Evolutionary conservation across 1,140 invertebrate species (phyloP).

Genomic region (Helicoverpa armigera): DNA sequence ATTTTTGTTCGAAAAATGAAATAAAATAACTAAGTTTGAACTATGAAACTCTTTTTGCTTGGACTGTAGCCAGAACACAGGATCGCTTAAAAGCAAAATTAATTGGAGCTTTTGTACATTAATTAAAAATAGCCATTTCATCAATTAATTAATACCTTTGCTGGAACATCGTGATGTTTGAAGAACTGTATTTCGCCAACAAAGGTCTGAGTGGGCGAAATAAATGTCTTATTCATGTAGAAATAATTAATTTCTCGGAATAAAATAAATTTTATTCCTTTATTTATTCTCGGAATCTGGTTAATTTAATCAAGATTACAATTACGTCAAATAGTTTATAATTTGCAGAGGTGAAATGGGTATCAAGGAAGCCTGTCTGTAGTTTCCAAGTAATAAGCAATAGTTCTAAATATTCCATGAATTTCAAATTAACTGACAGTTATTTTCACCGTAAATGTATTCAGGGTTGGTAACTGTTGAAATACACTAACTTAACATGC

Average conservation of each 20-base stretch:
- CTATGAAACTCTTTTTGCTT: slow-evolving; percentile 11
- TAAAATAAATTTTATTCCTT: too few species aligned
- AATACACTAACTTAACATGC: too few species aligned
- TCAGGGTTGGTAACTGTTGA: too few species aligned
- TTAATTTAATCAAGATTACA: background rate
- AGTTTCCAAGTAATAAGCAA: background rate
- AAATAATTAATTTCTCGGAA: too few species aligned
- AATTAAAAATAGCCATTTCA: slow-evolving; percentile 20
- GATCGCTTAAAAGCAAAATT: slow-evolving; percentile 21
- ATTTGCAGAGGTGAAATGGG: background rate
- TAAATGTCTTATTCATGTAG: too few species aligned
- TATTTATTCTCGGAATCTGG: too few species aligned
- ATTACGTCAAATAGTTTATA: background rate
- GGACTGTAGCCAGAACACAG: slow-evolving; percentile 15
- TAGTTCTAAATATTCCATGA: background rate
- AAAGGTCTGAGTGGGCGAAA: background rate
- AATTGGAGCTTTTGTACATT: slow-evolving; percentile 28
- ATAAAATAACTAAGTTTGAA: background rate
- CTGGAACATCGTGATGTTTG: background rate
- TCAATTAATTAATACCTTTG: slow-evolving; percentile 8
- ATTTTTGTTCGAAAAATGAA: slow-evolving; percentile 6
- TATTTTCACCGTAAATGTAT: too few species aligned
- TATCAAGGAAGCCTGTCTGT: background rate
- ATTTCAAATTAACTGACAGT: background rate
- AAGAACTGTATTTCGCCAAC: background rate